A percentile compares a stretch with the other conserved stretches of the same genome.
Conservation (phyloP, 2,797 vertebrate genomes). For the Delichon dasypus region DNA sequence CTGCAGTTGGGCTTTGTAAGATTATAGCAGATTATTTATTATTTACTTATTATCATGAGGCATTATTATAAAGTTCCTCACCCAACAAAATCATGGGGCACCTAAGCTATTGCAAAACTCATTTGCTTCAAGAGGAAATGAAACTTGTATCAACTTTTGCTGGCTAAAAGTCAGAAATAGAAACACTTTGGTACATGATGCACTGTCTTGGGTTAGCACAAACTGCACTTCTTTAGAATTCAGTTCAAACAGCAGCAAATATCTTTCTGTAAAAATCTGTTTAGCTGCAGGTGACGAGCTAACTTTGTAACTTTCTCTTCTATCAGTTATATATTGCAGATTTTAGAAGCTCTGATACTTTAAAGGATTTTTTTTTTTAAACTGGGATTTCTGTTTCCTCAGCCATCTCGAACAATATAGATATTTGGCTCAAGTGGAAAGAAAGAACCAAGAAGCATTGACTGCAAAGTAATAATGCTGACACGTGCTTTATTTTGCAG, state of each 20-base stretch:
- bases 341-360: not conserved
- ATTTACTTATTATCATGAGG: not conserved
- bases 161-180: not conserved
- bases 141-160: not conserved
- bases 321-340: not conserved
- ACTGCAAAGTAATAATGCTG: not conserved
- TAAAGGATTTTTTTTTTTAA: not conserved
- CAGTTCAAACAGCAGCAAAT: not conserved
- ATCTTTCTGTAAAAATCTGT: not conserved
- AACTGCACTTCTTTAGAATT: not conserved
- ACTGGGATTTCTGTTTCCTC: not conserved
- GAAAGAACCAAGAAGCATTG: not conserved
- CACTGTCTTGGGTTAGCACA: no score
- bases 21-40: not conserved
- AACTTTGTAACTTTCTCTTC: not conserved
- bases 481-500: conserved; percentile 78
- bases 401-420: not conserved
- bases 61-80: not conserved
- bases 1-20: not conserved
- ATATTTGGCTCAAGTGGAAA: not conserved
- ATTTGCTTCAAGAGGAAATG: not conserved
- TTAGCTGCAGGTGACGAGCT: not conserved
- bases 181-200: not conserved
- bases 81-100: not conserved
- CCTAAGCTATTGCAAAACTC: not conserved